Evolutionary conservation across 1,140 invertebrate genomes (phyloP).

Genomic region (Ostrea denselamellosa): DNA sequence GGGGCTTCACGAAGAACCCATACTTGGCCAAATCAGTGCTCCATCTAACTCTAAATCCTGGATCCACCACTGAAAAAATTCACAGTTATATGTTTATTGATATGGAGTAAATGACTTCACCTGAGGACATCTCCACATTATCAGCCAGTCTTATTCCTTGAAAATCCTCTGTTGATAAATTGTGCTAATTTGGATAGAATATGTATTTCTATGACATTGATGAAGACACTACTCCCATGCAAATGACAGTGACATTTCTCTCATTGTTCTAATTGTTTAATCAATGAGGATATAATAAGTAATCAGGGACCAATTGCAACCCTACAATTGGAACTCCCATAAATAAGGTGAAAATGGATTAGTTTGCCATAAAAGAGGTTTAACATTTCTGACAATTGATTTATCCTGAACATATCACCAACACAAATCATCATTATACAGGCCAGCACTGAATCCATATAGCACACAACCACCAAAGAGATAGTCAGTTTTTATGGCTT

Average conservation of each 20-base stretch:
- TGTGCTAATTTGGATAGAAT: neutral
- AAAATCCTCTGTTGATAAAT: neutral
- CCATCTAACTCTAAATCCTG: no score
- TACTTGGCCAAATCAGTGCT: neutral
- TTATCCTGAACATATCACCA: conserved; percentile 35
- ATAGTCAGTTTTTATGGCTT: conserved; percentile 20
- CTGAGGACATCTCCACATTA: no score
- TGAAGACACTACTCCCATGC: neutral
- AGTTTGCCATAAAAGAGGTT: conserved; percentile 32
- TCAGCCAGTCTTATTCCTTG: no score
- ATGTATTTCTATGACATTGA: neutral
- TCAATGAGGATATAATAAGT: conserved; percentile 28
- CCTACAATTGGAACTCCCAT: conserved; percentile 21
- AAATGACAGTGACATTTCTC: neutral
- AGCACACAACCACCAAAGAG: neutral
- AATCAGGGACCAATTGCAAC: conserved; percentile 17
- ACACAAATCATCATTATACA: conserved; percentile 22
- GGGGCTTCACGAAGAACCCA: no score
- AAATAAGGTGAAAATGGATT: conserved; percentile 38
- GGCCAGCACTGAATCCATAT: neutral
- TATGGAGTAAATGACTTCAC: no score
- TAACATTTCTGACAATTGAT: conserved; percentile 35
- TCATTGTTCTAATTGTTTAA: conserved; percentile 5
- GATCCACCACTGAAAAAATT: no score
- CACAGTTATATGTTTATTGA: no score